Evolutionary conservation across 2,888 invertebrate genomes (phyloP), one percentile per base, ranked within the genome.

Genomic region (Galerucella calmariensis): DNA sequence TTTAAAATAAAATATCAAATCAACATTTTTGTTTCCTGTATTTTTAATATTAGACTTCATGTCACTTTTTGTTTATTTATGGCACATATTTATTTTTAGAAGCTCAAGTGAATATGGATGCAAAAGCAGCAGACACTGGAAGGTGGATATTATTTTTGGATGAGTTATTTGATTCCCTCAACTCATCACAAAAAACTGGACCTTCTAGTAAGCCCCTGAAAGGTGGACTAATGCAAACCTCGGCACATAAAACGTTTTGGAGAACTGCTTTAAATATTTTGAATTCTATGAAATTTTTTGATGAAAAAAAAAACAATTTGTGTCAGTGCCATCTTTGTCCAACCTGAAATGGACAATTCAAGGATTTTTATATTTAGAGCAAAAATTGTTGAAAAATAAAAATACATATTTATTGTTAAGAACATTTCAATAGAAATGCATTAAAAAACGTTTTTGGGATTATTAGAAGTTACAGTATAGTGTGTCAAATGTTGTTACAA

Each of bases 111-210:
- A 27, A 27, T 27, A 27, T 27, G 27, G 27, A 27, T 46, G 2
- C 3, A 11, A 1, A 46, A 46, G 46, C 46, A 11, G 46, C 46
- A 46, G 46, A 46, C 46, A 61, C 61, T 12, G 35, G 20, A 24
- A 61, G 14, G 24, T 27, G 9, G 14, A 61, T 61, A 44, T 41
- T 41, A 20, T 71, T 71, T 35, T 12, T 56, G 27, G 66, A 71
- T 44, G 58, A 71, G 16, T 56, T 71, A 56, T 71, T 71, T 66
- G 71, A 71, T 51, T 62, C 65, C 65, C 65, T 71, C 27, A 72
- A 72, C 58, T 53, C 65, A 20, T 27, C 58, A 24, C 65, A 58
- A 12, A 72, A 51, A 51, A 67, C 48, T 53, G 72, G 24, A 14
- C 66, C 72, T 72, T 46, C 53, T 58, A 48, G 56, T 53, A 59